phyloP scores from a whole-genome alignment of 1,140 invertebrate species.

The Caenorhabditis brenneri region DNA sequence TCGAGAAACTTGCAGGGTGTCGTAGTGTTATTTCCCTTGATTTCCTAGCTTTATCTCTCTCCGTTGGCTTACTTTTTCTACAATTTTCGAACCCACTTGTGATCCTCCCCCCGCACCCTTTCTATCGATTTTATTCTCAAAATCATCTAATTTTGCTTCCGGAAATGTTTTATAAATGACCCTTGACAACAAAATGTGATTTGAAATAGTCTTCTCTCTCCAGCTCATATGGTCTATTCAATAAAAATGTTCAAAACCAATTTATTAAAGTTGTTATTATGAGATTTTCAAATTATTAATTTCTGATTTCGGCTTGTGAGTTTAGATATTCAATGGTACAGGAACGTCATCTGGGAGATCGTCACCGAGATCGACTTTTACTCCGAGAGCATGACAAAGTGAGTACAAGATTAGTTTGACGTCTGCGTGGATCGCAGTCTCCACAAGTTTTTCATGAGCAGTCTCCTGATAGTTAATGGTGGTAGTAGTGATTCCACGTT shows the following conservation, averaged over 20 bases:
- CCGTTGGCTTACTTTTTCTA: neutral
- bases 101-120: conserved; percentile 42
- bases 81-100: conserved; percentile 31
- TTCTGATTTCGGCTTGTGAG: neutral
- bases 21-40: neutral
- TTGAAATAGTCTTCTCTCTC: conserved; percentile 39
- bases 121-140: conserved; percentile 29
- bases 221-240: neutral
- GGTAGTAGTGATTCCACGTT: conserved; percentile 85
- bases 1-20: conserved; percentile 34
- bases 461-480: conserved; percentile 96
- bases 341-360: conserved; percentile 20
- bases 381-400: neutral
- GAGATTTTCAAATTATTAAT: neutral
- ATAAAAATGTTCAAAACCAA: neutral
- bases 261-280: neutral
- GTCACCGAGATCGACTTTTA: neutral
- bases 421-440: conserved; percentile 14
- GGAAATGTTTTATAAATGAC: conserved; percentile 18
- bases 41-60: conserved; percentile 7
- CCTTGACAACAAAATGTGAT: conserved; percentile 32
- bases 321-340: conserved; percentile 17
- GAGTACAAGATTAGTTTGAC: conserved; percentile 18
- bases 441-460: conserved; percentile 78
- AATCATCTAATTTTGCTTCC: conserved; percentile 6